A percentile compares a stretch with the other conserved stretches of the same genome.
Evolutionary conservation across 2,113 vertebrate species (phyloP).

Genomic region (Globicephala melas): DNA sequence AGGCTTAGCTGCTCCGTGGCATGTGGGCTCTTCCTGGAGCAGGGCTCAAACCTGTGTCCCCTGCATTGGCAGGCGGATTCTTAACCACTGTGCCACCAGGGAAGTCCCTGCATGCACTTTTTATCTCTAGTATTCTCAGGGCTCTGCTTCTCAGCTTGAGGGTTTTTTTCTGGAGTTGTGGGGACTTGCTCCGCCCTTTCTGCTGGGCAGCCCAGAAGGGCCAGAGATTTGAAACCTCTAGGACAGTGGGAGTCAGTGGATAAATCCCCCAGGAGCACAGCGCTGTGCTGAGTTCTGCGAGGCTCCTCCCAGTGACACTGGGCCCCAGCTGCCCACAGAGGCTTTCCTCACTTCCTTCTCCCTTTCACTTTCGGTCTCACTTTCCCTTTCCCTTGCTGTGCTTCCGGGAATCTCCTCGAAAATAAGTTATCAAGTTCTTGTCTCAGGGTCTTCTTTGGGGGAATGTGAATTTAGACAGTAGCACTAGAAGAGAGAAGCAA

Average conservation of each 20-base stretch:
- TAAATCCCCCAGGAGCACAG: rapidly evolving
- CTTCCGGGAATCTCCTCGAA: not conserved
- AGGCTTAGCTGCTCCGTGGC: not conserved
- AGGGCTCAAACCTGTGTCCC: not conserved
- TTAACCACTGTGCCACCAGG: not conserved
- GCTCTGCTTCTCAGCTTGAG: not conserved
- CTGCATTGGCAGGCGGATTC: not conserved
- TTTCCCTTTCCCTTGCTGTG: not conserved
- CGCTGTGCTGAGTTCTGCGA: rapidly evolving
- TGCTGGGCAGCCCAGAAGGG: not conserved
- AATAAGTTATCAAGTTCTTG: not conserved
- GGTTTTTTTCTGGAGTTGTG: not conserved
- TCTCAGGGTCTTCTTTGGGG: not conserved
- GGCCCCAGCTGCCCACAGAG: not conserved
- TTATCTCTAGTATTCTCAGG: not conserved
- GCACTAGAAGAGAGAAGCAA: not conserved
- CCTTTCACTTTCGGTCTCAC: not conserved
- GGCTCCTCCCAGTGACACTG: not conserved
- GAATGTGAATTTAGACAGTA: not conserved
- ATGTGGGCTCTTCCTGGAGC: not conserved
- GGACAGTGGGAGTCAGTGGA: not conserved
- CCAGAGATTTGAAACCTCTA: not conserved
- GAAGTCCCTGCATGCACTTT: not conserved
- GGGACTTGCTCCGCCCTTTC: not conserved
- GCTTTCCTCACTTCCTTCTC: not conserved